Evolutionary conservation across 2,113 vertebrate species (phyloP).

Genomic region (Anolis sagrei): DNA sequence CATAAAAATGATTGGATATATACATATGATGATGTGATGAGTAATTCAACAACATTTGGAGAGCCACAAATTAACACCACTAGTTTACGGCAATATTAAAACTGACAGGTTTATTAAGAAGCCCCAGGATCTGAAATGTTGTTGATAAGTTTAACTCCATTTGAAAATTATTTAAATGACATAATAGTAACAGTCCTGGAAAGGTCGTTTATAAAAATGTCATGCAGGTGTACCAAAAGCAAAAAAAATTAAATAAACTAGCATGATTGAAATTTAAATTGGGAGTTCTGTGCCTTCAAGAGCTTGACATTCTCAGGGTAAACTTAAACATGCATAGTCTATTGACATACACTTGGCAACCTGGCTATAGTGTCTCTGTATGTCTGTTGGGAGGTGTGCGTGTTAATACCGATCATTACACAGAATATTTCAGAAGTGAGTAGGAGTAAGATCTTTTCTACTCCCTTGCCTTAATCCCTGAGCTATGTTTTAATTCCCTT

Average conservation of each 20-base stretch:
- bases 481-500: background rate
- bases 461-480: background rate
- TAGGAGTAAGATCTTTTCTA: background rate
- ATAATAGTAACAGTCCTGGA: background rate
- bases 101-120: background rate
- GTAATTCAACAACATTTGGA: background rate
- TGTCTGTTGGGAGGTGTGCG: background rate
- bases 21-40: no score
- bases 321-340: background rate
- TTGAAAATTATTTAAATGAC: background rate
- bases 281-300: background rate
- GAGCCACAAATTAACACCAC: no score
- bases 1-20: no score
- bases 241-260: background rate
- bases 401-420: background rate
- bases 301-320: background rate
- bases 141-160: background rate
- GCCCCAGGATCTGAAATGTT: background rate
- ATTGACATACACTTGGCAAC: background rate
- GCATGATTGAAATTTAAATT: background rate
- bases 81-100: background rate
- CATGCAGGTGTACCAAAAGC: background rate
- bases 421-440: background rate
- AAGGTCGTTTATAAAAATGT: background rate
- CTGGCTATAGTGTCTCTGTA: background rate